Base-by-base conservation (phyloP, 2,888 invertebrate species). In the Masnerella sp. region DNA sequence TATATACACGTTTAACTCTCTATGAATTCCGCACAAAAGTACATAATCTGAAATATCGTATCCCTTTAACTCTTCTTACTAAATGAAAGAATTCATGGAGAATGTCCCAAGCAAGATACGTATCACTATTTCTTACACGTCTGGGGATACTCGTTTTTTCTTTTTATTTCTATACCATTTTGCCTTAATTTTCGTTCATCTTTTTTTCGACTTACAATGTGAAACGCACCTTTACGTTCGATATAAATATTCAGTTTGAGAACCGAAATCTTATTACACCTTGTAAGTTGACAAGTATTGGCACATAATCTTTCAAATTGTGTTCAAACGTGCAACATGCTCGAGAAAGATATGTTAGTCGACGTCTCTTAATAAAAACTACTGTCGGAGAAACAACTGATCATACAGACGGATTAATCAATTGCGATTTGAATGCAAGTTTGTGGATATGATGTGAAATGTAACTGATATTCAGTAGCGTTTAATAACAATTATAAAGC, bases 1-100 rank as follows among this genome's bases (percentile, higher is more conserved):
- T 79, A 75, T 81, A 73, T 80, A 75, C 79, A 81, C 75, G 67
- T 54, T 72, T 75, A 71, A n/a, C 70, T 65, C 58, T 61, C 74
- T 78, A 75, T 79, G 82, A 81, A 82, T 79, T 81, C 80, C 79
- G 83, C 84, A 84, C 80, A 81, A 84, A 84, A 83, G 83, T 84
- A 83, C 81, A 82, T 81, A 80, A 80, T 83, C 83, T 77, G 83
- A 84, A 83, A 84, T 84, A 83, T 82, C 79, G 47, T 76, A n/a
- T 77, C 74, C 75, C 69, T 64, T 74, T 62, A 65, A 52, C 64
- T 54, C 67, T 56, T 59, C 52, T 76, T 81, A 82, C 77, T 79
- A 82, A 79, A 84, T 78, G 76, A 83, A 80, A 76, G 72, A 81
- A 80, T 81, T 71, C 79, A 84, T 81, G 72, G 76, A 78, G 80